Percentiles rank a stretch among this genome's conserved stretches.
phyloP scores from a whole-genome alignment of 2,888 invertebrate genomes.

The Trissolcus japonicus region DNA sequence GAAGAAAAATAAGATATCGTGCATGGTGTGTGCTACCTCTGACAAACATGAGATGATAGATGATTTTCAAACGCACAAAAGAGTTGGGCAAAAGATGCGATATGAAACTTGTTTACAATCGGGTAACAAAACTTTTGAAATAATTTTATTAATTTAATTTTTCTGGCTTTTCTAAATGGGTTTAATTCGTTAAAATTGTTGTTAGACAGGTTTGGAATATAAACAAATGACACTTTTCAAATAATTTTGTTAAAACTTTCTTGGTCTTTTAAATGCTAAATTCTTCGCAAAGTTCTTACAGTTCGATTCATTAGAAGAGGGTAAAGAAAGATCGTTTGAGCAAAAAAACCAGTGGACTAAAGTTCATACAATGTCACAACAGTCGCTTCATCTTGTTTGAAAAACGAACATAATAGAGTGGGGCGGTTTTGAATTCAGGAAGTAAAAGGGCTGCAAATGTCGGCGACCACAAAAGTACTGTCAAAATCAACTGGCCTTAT shows the following conservation, averaged over 20 bases:
- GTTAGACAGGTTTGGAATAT: no score
- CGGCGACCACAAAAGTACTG: slow-evolving; percentile 32
- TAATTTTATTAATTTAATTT: no score
- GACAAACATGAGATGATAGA: slow-evolving; percentile 49
- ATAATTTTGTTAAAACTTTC: no score
- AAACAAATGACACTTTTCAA: no score
- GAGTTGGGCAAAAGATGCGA: slow-evolving; percentile 23
- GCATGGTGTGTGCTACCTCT: slow-evolving; percentile 29
- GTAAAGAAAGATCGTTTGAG: not conserved
- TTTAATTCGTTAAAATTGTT: no score
- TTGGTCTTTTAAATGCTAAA: no score
- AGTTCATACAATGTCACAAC: slow-evolving; percentile 20
- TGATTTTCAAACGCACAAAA: slow-evolving; percentile 30
- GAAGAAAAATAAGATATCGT: slow-evolving; percentile 34
- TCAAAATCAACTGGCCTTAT: slow-evolving; percentile 38
- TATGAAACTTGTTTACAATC: slow-evolving; percentile 1
- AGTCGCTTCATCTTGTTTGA: slow-evolving; percentile 23
- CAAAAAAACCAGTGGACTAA: not conserved
- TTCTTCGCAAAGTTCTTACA: not conserved
- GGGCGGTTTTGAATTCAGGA: not conserved
- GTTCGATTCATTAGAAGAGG: not conserved
- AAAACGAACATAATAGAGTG: slow-evolving; percentile 7
- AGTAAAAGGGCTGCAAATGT: slow-evolving; percentile 42
- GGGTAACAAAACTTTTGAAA: not conserved
- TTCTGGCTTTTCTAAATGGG: no score